A percentile compares a stretch with the other conserved stretches of the same genome.
phyloP scores from a whole-genome alignment of 2,797 vertebrate species.

The Prunella strophiata region DNA sequence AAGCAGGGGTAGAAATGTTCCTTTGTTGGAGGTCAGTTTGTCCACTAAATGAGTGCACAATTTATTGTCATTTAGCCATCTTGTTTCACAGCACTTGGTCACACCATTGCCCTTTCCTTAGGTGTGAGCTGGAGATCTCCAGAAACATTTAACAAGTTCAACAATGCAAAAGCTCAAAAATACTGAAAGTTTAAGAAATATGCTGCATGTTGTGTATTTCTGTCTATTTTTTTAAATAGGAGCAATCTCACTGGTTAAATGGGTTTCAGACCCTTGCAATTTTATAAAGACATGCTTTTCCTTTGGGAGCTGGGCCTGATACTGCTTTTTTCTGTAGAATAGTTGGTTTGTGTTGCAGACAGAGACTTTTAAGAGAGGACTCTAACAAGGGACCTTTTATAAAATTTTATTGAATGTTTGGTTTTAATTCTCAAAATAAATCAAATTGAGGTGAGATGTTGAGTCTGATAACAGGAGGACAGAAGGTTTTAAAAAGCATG shows the following conservation, averaged over 20 bases:
- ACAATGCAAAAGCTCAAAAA: conserved; percentile 8
- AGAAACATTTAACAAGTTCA: conserved; percentile 23
- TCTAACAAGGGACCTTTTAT: not conserved
- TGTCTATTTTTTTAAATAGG: not conserved
- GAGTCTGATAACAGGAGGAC: conserved; percentile 9
- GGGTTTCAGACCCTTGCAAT: not conserved
- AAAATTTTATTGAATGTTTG: not conserved
- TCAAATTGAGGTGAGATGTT: not conserved
- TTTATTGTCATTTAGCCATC: conserved; percentile 14
- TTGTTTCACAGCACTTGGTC: conserved; percentile 10
- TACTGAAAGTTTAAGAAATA: not conserved
- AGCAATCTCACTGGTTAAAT: not conserved
- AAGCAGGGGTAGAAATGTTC: not conserved
- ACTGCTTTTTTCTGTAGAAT: not conserved
- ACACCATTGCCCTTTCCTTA: conserved; percentile 16
- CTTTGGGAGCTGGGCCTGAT: not conserved
- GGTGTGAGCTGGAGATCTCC: conserved; percentile 21
- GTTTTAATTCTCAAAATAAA: conserved; percentile 8
- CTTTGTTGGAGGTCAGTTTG: not conserved
- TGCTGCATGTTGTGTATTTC: not conserved
- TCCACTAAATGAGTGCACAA: not conserved
- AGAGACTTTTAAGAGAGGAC: not conserved
- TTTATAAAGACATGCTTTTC: not conserved
- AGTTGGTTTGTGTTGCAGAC: not conserved
- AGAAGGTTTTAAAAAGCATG: not conserved